phyloP scores from a whole-genome alignment of 1,140 invertebrate genomes.

The Holotrichia oblita region DNA sequence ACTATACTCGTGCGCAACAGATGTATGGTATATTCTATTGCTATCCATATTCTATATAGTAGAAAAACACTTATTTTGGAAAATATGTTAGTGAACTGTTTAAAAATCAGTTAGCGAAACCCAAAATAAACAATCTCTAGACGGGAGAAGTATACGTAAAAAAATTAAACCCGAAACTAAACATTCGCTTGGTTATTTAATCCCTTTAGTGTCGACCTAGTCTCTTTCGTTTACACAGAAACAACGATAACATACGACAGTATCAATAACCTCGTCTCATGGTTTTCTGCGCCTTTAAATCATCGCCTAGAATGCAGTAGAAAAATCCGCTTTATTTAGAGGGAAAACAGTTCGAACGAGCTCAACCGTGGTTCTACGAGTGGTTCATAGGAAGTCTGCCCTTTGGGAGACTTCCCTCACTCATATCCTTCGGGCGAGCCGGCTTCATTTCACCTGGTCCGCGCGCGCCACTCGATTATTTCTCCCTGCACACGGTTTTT shows the following conservation, averaged over 20 bases:
- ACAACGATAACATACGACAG: neutral
- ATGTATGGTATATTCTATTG: too few relatives aligned
- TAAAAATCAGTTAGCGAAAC: too few relatives aligned
- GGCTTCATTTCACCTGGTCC: conserved; percentile 18
- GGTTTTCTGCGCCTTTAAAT: neutral
- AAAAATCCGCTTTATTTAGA: conserved; percentile 34
- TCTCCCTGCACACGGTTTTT: neutral
- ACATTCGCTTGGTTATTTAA: too few relatives aligned
- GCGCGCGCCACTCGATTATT: neutral
- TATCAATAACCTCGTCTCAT: neutral
- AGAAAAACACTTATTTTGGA: too few relatives aligned
- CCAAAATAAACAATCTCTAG: too few relatives aligned
- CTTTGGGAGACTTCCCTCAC: neutral
- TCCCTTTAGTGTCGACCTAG: too few relatives aligned
- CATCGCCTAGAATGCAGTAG: neutral
- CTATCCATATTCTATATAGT: too few relatives aligned
- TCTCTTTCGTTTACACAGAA: neutral
- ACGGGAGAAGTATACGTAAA: too few relatives aligned
- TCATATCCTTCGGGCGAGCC: neutral
- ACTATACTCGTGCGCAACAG: too few relatives aligned
- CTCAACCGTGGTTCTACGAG: neutral
- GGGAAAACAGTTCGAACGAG: neutral
- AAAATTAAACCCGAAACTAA: too few relatives aligned
- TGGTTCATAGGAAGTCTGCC: neutral
- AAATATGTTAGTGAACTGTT: too few relatives aligned